These are phyloP conservation scores for Megaceryle torquata DNA, from an alignment of 2,113 vertebrate genomes.

Conservation along the genomic window DNA sequence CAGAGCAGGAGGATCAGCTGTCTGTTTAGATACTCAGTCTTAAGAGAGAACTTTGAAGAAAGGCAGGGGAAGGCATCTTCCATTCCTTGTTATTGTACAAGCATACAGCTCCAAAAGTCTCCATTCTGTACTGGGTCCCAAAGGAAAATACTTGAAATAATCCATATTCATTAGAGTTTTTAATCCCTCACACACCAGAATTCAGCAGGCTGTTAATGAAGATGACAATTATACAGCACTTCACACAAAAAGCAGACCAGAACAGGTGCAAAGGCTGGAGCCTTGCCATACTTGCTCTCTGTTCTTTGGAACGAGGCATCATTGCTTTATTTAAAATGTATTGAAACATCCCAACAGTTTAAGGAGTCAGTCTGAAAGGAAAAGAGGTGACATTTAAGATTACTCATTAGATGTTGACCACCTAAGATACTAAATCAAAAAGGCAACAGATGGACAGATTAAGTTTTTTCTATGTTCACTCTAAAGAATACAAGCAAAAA, in stretches of 20 bases:
- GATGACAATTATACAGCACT: constrained; percentile 43
- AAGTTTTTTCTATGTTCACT: neutral
- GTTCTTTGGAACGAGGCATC: neutral
- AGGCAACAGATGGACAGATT: neutral
- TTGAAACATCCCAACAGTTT: neutral
- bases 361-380: neutral
- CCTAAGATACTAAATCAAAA: neutral
- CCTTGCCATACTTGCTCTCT: neutral
- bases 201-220: constrained; percentile 53
- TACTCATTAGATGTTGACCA: neutral
- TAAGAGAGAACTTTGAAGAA: neutral
- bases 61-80: neutral
- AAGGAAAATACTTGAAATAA: constrained; percentile 1
- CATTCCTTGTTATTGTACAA: neutral
- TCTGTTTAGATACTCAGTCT: neutral
- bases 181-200: constrained; percentile 38
- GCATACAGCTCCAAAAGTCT: neutral
- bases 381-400: neutral
- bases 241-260: constrained; percentile 26
- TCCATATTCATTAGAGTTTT: constrained; percentile 45
- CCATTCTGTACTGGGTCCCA: neutral
- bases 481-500: neutral
- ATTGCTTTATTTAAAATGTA: neutral
- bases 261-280: constrained; percentile 55
- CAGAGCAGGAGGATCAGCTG: neutral